phyloP scores from a whole-genome alignment of 2,113 vertebrate species.

The Thunnus thynnus region DNA sequence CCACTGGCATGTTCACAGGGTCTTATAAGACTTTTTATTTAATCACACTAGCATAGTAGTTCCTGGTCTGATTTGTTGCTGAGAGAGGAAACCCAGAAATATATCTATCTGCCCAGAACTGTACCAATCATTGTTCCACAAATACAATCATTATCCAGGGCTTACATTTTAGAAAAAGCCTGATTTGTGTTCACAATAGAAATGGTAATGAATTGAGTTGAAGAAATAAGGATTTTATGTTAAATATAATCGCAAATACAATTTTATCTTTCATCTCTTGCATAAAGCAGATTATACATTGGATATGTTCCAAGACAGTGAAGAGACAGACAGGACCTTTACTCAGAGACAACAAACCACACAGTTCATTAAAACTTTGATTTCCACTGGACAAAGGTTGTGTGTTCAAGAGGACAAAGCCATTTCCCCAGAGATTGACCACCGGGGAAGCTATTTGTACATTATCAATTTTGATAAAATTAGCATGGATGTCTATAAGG shows the following conservation, averaged over 20 bases:
- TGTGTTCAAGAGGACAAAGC: slow-evolving; percentile 56
- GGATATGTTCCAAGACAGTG: slow-evolving; percentile 7
- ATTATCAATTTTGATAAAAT: slow-evolving; percentile 71
- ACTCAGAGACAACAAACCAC: slow-evolving; percentile 42
- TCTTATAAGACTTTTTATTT: slow-evolving; percentile 58
- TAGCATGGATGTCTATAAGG: slow-evolving; percentile 58
- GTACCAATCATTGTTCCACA: slow-evolving; percentile 31
- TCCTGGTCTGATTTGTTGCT: slow-evolving; percentile 38
- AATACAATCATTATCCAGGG: slow-evolving; percentile 38
- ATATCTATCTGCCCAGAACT: slow-evolving; percentile 15
- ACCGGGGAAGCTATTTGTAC: slow-evolving; percentile 50
- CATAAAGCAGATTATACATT: neutral
- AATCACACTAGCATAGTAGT: slow-evolving; percentile 40
- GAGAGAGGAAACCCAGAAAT: slow-evolving; percentile 48
- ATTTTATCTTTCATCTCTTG: neutral
- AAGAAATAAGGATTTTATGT: neutral
- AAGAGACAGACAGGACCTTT: slow-evolving; percentile 21
- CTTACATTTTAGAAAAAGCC: neutral
- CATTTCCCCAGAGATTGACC: slow-evolving; percentile 55
- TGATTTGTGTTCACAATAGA: neutral
- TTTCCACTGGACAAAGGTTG: slow-evolving; percentile 46
- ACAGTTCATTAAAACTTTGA: slow-evolving; percentile 61
- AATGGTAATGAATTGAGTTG: neutral
- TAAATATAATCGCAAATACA: neutral
- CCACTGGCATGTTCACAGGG: slow-evolving; percentile 55